Percentiles rank a stretch among this genome's conserved stretches.
Conservation (phyloP, 92 coral and sea anemone species). For the Diadumene lineata region DNA sequence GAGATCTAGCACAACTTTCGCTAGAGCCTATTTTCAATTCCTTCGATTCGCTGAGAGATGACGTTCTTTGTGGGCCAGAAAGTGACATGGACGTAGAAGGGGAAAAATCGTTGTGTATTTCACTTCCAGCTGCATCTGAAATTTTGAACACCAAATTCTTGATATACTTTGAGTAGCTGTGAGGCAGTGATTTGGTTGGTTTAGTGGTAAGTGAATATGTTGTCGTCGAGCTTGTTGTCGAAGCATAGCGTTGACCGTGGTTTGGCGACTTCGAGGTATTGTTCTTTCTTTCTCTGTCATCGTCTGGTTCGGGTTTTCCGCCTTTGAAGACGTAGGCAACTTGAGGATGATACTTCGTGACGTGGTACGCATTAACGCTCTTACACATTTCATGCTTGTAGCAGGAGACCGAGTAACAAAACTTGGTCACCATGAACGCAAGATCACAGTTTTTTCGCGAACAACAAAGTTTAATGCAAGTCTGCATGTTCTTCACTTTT, state of each 20-base stretch:
- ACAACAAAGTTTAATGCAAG: constrained; percentile 85
- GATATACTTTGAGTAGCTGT: background rate
- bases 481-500: constrained; percentile 62
- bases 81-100: background rate
- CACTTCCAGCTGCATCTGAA: constrained; percentile 1
- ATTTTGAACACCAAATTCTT: constrained; percentile 16
- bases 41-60: background rate
- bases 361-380: constrained; percentile 62
- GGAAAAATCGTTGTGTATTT: background rate
- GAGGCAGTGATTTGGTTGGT: background rate
- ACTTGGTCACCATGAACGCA: constrained; percentile 71
- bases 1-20: constrained; percentile 46
- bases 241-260: background rate
- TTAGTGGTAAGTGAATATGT: background rate
- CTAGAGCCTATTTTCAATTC: background rate
- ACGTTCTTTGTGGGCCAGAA: background rate
- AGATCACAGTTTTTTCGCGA: constrained; percentile 72
- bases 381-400: constrained; percentile 71
- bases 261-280: background rate
- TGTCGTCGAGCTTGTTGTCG: background rate
- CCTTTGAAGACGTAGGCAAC: constrained; percentile 78
- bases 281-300: background rate
- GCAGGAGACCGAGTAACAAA: constrained; percentile 87
- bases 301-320: background rate
- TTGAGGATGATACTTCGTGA: constrained; percentile 57